Evolutionary conservation across 2,888 invertebrate genomes (phyloP).

Genomic region (Nymphalis urticae): DNA sequence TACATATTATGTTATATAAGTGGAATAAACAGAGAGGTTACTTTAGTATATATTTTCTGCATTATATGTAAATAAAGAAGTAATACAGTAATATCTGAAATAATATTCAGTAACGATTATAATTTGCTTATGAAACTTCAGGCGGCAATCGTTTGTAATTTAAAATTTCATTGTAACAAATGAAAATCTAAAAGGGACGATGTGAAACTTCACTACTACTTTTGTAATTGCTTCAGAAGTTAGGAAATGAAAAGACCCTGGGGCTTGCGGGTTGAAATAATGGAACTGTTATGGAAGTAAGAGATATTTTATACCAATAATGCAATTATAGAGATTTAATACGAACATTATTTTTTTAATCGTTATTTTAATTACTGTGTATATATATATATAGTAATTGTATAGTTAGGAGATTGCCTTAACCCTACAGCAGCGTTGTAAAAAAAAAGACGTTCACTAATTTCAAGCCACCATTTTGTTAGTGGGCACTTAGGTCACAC

Average conservation of each 20-base stretch:
- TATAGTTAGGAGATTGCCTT: too few species aligned
- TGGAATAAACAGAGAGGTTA: too few species aligned
- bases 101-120: background rate
- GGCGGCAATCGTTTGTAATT: slow-evolving; percentile 53
- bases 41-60: too few species aligned
- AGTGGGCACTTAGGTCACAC: too few species aligned
- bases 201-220: slow-evolving; percentile 70
- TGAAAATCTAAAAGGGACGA: slow-evolving; percentile 61
- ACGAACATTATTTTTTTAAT: background rate
- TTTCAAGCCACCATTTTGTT: too few species aligned
- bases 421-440: too few species aligned
- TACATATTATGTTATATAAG: too few species aligned
- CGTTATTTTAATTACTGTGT: background rate
- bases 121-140: slow-evolving; percentile 14
- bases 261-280: slow-evolving; percentile 56
- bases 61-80: too few species aligned
- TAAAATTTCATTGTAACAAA: slow-evolving; percentile 60
- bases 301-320: slow-evolving; percentile 18
- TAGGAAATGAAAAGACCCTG: slow-evolving; percentile 59
- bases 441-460: too few species aligned
- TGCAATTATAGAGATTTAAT: slow-evolving; percentile 1
- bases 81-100: too few species aligned
- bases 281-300: slow-evolving; percentile 47
- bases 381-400: too few species aligned
- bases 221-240: slow-evolving; percentile 72